Conservation (phyloP, 2,113 vertebrate species). For the Penelope pileata region DNA sequence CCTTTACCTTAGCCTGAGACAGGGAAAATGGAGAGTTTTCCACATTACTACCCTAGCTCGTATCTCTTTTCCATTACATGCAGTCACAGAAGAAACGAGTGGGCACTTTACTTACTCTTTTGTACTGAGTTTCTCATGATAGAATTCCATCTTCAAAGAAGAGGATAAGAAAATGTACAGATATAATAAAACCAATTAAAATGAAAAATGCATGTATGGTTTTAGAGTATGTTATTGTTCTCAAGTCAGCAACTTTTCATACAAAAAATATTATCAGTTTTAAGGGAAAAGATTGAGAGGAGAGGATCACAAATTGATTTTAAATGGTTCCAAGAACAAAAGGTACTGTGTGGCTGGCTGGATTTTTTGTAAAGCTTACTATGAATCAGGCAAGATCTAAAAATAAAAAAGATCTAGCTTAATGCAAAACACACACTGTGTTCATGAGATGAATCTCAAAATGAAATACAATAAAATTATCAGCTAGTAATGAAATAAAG, state of each 20-base stretch:
- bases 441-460: slow-evolving; percentile 69
- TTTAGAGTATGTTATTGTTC: slow-evolving; percentile 9
- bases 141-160: neutral
- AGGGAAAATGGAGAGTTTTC: neutral
- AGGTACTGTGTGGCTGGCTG: neutral
- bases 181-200: slow-evolving; percentile 16
- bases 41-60: neutral
- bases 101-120: neutral
- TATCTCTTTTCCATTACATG: neutral
- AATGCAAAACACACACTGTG: slow-evolving; percentile 44
- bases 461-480: slow-evolving; percentile 73
- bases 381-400: slow-evolving; percentile 44
- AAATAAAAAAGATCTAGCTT: slow-evolving; percentile 17
- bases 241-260: slow-evolving; percentile 46
- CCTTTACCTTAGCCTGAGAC: neutral
- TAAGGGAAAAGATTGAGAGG: neutral
- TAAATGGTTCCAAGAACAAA: slow-evolving; percentile 43
- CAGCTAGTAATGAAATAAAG: slow-evolving; percentile 73
- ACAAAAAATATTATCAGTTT: slow-evolving; percentile 17
- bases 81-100: neutral
- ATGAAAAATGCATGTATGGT: neutral
- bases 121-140: neutral
- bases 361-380: neutral
- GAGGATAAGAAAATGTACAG: neutral
- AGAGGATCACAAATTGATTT: slow-evolving; percentile 33